phyloP scores from a whole-genome alignment of 2,113 vertebrate genomes.

The Pteruthius melanotis region DNA sequence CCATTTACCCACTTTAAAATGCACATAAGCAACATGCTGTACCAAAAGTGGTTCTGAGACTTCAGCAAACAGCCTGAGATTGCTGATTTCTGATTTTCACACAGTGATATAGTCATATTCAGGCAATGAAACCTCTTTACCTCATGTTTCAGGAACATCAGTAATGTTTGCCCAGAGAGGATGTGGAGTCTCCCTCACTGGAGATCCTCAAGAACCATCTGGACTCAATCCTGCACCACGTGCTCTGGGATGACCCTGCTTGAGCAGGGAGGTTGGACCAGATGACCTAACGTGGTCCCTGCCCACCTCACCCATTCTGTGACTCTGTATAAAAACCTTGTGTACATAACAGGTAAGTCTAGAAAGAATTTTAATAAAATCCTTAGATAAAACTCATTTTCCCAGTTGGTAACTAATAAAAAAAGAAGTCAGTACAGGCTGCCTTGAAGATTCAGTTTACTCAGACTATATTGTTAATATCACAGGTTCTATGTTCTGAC shows the following conservation, averaged over 20 bases:
- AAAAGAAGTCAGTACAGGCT: background rate
- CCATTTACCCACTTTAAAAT: background rate
- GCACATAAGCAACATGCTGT: background rate
- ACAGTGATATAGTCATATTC: background rate
- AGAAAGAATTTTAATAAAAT: background rate
- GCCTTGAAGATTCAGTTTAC: background rate
- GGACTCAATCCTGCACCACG: background rate
- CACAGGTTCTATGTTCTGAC: background rate
- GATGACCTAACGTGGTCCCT: background rate
- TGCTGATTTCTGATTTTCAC: background rate
- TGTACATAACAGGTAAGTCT: background rate
- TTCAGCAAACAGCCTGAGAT: background rate
- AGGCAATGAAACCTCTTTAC: background rate
- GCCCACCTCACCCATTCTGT: background rate
- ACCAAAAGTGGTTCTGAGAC: background rate
- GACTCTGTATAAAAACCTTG: background rate
- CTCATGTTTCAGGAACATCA: background rate
- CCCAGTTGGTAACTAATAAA: background rate
- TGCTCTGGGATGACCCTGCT: background rate
- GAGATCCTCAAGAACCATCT: background rate
- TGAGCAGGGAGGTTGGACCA: background rate
- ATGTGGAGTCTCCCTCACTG: background rate
- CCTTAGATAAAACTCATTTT: background rate
- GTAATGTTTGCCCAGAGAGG: background rate
- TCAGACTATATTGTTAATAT: background rate